phyloP scores from a whole-genome alignment of 2,888 invertebrate genomes.

The Lasioglossum zephyrum region DNA sequence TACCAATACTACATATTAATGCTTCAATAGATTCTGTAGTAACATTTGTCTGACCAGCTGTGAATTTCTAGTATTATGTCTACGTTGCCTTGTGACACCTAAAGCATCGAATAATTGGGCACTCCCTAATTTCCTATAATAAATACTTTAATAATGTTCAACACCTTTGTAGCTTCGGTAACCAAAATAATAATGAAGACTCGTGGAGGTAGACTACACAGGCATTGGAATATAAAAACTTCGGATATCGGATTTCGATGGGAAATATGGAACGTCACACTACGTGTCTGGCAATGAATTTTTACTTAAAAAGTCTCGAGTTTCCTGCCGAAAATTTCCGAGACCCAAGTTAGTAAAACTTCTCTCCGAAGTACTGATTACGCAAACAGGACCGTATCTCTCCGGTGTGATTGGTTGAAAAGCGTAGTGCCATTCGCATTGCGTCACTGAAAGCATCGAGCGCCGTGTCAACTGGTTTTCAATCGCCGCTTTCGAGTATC shows the following conservation, averaged over 20 bases:
- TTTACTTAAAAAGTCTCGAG: conserved; percentile 1
- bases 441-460: conserved; percentile 22
- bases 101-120: neutral
- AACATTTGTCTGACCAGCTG: neutral
- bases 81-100: neutral
- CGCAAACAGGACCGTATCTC: conserved; percentile 10
- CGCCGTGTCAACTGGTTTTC: conserved; percentile 16
- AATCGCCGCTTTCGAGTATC: conserved; percentile 19
- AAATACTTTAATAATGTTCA: neutral
- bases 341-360: neutral
- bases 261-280: neutral
- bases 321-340: neutral
- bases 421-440: neutral
- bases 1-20: neutral
- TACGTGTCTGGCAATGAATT: neutral
- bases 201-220: neutral
- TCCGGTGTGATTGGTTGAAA: conserved; percentile 11
- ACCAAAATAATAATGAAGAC: neutral
- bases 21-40: neutral
- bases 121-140: neutral
- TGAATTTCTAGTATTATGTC: neutral
- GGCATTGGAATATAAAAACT: neutral
- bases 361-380: neutral
- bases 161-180: neutral
- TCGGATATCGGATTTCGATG: neutral